phyloP scores from a whole-genome alignment of 2,113 vertebrate genomes.

The Taurulus bubalis region DNA sequence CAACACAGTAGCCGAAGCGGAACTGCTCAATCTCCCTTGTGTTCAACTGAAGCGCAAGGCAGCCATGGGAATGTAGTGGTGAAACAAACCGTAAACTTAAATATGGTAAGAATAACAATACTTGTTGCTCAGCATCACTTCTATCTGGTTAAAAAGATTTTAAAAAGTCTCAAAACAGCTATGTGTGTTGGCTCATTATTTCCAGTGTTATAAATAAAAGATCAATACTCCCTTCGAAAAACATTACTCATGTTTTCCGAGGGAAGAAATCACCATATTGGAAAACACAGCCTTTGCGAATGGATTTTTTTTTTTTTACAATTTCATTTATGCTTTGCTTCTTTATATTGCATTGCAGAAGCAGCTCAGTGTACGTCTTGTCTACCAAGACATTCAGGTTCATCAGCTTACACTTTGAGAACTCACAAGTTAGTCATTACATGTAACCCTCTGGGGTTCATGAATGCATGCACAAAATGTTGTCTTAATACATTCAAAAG shows the following conservation, averaged over 20 bases:
- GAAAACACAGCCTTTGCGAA: constrained; percentile 14
- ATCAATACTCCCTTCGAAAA: constrained; percentile 37
- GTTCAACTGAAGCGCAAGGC: constrained; percentile 41
- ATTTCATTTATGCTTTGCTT: constrained; percentile 18
- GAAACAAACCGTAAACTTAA: constrained; percentile 25
- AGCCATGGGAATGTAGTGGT: constrained; percentile 19
- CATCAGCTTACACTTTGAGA: constrained; percentile 3
- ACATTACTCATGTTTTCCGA: constrained; percentile 39
- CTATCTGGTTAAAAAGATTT: constrained; percentile 6
- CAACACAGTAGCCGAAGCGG: constrained; percentile 51
- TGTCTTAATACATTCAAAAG: not conserved
- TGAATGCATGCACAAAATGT: not conserved
- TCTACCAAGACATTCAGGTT: not conserved
- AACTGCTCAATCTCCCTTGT: constrained; percentile 46
- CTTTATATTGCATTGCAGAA: constrained; percentile 6
- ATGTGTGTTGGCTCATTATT: constrained; percentile 11
- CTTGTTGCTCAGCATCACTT: constrained; percentile 7
- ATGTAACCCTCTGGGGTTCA: not conserved
- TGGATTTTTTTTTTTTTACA: not conserved
- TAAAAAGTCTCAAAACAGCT: not conserved
- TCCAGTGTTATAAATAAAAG: constrained; percentile 35
- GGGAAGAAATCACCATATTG: constrained; percentile 23
- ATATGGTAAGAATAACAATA: constrained; percentile 8
- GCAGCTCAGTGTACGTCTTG: not conserved
- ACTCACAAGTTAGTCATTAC: not conserved